A percentile compares a stretch with the other conserved stretches of the same genome.
Conservation (phyloP, 2,113 vertebrate species). For the Corvus moneduloides region DNA sequence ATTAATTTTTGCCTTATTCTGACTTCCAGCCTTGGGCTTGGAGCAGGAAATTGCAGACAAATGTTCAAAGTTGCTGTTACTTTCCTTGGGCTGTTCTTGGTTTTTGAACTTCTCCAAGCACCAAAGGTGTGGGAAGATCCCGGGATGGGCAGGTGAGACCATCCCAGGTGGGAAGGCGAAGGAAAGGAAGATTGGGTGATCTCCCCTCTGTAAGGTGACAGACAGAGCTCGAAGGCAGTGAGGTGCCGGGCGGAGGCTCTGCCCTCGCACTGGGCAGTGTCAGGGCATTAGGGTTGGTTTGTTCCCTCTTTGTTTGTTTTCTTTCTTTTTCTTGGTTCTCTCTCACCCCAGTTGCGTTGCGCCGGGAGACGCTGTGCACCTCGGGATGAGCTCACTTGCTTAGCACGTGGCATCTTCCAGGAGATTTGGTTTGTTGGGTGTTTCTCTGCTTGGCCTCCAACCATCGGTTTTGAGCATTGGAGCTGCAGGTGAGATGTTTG, state of each 20-base stretch:
- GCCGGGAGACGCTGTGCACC: fast-evolving
- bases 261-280: background rate
- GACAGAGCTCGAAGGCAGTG: background rate
- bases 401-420: background rate
- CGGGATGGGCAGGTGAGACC: background rate
- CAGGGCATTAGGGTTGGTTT: background rate
- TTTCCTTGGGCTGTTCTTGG: background rate
- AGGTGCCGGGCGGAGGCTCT: background rate
- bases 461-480: fast-evolving
- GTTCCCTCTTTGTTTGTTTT: background rate
- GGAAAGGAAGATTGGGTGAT: background rate
- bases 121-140: background rate
- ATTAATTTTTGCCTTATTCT: slow-evolving; percentile 42
- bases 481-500: background rate
- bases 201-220: slow-evolving; percentile 4
- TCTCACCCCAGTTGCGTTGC: background rate
- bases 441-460: background rate
- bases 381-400: background rate
- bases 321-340: background rate
- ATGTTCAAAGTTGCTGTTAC: background rate
- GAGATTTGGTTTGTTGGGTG: background rate
- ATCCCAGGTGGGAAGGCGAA: background rate
- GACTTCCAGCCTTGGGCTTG: background rate
- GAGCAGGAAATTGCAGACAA: background rate
- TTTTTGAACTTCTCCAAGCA: background rate